A percentile compares a stretch with the other conserved stretches of the same genome.
Evolutionary conservation across 1,140 invertebrate species (phyloP).

Genomic region (Cheumatopsyche charites): DNA sequence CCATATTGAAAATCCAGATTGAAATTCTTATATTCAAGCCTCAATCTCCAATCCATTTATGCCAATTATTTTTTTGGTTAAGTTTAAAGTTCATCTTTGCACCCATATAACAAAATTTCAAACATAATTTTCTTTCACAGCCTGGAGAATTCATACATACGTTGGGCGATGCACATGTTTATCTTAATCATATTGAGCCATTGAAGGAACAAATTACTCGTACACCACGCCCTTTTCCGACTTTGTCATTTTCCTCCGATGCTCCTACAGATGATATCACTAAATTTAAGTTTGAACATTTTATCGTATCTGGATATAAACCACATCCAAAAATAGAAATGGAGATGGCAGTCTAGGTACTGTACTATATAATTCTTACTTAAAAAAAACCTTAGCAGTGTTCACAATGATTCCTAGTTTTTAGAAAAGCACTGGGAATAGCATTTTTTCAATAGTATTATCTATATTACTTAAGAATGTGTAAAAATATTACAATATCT

Average conservation of each 20-base stretch:
- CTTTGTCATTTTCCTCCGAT: conserved; percentile 63
- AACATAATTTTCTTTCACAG: conserved; percentile 63
- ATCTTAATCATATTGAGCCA: conserved; percentile 89
- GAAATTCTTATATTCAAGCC: too few relatives aligned
- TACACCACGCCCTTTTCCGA: conserved; percentile 84
- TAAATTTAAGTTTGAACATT: conserved; percentile 89
- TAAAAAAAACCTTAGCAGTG: too few relatives aligned
- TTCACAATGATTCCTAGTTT: too few relatives aligned
- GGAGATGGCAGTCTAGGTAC: conserved; percentile 91
- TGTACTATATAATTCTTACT: background rate
- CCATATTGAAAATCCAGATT: too few relatives aligned
- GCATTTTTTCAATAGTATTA: too few relatives aligned
- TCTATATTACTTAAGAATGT: too few relatives aligned
- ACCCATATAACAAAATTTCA: too few relatives aligned
- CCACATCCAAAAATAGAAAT: conserved; percentile 92
- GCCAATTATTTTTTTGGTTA: too few relatives aligned
- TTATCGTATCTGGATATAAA: conserved; percentile 86
- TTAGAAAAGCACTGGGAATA: too few relatives aligned
- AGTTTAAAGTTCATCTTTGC: too few relatives aligned
- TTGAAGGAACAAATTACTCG: conserved; percentile 85
- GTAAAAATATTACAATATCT: too few relatives aligned
- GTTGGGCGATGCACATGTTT: conserved; percentile 96
- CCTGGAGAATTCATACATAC: conserved; percentile 97
- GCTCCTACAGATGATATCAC: conserved; percentile 72
- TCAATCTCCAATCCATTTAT: too few relatives aligned